These are phyloP conservation scores for Actinemys pallida DNA, from an alignment of 2,113 vertebrate genomes.

Conservation along the genomic window DNA sequence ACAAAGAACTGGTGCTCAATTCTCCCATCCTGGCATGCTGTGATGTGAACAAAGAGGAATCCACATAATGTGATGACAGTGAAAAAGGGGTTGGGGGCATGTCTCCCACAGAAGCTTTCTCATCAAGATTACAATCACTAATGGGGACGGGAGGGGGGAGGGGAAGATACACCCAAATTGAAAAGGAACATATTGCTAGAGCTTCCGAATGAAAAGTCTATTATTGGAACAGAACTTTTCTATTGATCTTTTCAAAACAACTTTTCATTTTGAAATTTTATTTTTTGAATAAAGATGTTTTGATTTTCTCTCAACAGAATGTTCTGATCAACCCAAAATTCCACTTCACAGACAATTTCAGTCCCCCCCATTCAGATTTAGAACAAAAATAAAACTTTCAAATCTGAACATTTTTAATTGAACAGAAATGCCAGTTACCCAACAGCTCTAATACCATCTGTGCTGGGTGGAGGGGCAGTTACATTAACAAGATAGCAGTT, in stretches of 20 bases:
- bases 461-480: not conserved
- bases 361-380: not conserved
- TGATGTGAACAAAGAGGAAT: not conserved
- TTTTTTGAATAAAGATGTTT: not conserved
- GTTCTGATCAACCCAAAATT: not conserved
- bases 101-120: not conserved
- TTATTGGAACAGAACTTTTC: not conserved
- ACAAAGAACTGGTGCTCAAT: not conserved
- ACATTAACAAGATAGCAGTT: not conserved
- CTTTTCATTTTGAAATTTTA: not conserved
- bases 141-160: too few species aligned
- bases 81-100: not conserved
- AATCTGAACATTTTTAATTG: not conserved
- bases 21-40: not conserved
- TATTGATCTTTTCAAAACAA: not conserved
- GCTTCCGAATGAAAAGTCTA: not conserved
- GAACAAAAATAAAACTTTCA: not conserved
- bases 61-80: not conserved
- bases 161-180: not conserved
- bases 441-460: not conserved
- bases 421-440: not conserved
- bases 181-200: not conserved
- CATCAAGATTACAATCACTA: not conserved
- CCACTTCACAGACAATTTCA: not conserved
- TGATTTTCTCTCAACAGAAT: not conserved